Conservation (phyloP, 2,888 invertebrate genomes). For the Drosophila infuscata region DNA sequence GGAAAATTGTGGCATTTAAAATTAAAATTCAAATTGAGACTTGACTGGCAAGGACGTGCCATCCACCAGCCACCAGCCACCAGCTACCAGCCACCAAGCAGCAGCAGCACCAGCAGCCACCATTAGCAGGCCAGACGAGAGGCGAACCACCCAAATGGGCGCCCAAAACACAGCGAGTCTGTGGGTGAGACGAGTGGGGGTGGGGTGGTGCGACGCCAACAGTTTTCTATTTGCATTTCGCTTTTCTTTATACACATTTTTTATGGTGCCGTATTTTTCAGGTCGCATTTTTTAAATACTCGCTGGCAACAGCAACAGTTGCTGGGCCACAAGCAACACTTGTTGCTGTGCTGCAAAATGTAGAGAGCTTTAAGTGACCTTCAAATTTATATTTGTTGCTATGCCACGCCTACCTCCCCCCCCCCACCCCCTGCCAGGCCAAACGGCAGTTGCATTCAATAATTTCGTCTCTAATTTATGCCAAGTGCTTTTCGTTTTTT, state of each 20-base stretch:
- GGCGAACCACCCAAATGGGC: slow-evolving; percentile 14
- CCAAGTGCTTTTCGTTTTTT: slow-evolving; percentile 44
- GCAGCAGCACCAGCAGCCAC: neutral
- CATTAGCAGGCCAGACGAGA: slow-evolving; percentile 23
- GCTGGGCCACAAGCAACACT: neutral
- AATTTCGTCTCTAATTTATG: slow-evolving; percentile 64
- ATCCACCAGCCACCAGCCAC: slow-evolving; percentile 17
- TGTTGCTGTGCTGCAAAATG: slow-evolving; percentile 14
- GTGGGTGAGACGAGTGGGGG: neutral
- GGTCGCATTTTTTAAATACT: slow-evolving; percentile 62
- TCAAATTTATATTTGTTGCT: slow-evolving; percentile 41
- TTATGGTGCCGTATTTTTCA: slow-evolving; percentile 48
- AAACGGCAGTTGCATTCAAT: slow-evolving; percentile 54
- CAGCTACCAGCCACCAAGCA: slow-evolving; percentile 4
- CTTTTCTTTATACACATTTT: slow-evolving; percentile 65
- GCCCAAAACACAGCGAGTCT: neutral
- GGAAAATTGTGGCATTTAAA: slow-evolving; percentile 80
- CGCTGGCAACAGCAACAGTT: slow-evolving; percentile 24
- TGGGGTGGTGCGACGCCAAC: slow-evolving; percentile 27
- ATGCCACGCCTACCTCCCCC: slow-evolving; percentile 33
- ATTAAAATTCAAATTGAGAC: slow-evolving; percentile 81
- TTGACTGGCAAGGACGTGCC: slow-evolving; percentile 79
- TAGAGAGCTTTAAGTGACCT: slow-evolving; percentile 64
- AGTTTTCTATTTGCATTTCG: slow-evolving; percentile 78
- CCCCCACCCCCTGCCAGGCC: slow-evolving; percentile 8